phyloP scores from a whole-genome alignment of 2,797 vertebrate genomes.

The Vireo griseus region DNA sequence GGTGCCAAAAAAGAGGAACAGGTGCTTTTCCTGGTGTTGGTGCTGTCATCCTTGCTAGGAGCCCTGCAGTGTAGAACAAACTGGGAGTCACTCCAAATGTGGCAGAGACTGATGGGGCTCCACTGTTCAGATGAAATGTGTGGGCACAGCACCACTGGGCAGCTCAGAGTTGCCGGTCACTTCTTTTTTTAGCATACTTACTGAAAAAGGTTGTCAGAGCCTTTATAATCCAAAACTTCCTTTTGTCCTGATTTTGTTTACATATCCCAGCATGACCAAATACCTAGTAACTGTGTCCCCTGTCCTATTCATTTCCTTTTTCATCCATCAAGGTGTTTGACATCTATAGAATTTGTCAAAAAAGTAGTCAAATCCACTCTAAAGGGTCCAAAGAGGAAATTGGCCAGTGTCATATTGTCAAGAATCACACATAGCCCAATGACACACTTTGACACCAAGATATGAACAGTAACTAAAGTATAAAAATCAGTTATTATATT shows the following conservation, averaged over 20 bases:
- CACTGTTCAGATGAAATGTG: not conserved
- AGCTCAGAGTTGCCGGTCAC: not conserved
- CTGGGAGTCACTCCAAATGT: not conserved
- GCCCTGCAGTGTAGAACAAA: conserved; percentile 22
- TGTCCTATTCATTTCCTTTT: conserved; percentile 11
- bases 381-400: conserved; percentile 30
- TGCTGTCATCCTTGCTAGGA: not conserved
- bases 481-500: not conserved
- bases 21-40: not conserved
- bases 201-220: conserved; percentile 27
- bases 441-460: not conserved
- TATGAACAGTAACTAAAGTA: not conserved
- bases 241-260: not conserved
- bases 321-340: conserved; percentile 30
- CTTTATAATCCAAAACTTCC: conserved; percentile 10
- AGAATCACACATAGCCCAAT: not conserved
- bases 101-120: conserved; percentile 9
- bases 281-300: not conserved
- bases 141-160: not conserved
- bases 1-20: conserved; percentile 47
- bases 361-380: not conserved
- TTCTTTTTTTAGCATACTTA: conserved; percentile 6
- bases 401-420: conserved; percentile 32
- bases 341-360: not conserved
- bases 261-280: conserved; percentile 45